phyloP scores from a whole-genome alignment of 2,113 vertebrate species.

The Ophiodon elongatus region DNA sequence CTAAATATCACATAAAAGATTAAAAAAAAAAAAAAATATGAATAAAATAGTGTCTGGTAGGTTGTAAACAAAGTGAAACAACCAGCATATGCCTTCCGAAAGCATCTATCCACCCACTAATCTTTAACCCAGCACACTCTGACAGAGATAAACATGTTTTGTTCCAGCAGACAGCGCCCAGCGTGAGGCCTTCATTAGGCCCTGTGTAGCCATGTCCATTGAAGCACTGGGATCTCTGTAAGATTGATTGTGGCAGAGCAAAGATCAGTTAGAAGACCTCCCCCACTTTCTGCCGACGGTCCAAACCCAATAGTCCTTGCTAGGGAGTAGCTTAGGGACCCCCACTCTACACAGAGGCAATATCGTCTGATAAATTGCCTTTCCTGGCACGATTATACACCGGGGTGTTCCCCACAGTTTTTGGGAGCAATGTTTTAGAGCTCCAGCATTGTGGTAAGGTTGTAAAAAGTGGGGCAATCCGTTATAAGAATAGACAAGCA shows the following conservation, averaged over 20 bases:
- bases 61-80: conserved; percentile 21
- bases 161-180: conserved; percentile 47
- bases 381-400: conserved; percentile 76
- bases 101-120: conserved; percentile 41
- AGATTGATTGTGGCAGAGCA: conserved; percentile 76
- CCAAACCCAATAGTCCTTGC: conserved; percentile 73
- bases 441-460: conserved; percentile 43
- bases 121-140: conserved; percentile 48
- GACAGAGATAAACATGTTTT: conserved; percentile 73
- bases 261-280: conserved; percentile 74
- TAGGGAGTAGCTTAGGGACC: conserved; percentile 70
- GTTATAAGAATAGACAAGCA: conserved; percentile 50
- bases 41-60: neutral
- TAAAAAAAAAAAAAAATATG: neutral
- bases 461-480: conserved; percentile 65
- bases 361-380: conserved; percentile 83
- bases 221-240: conserved; percentile 67
- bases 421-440: conserved; percentile 67
- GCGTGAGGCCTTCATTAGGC: conserved; percentile 73
- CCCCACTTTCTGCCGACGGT: conserved; percentile 57
- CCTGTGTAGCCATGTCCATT: conserved; percentile 60
- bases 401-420: conserved; percentile 66
- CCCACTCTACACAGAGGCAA: conserved; percentile 77
- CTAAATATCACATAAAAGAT: neutral
- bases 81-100: neutral